Evolutionary conservation across 1,140 invertebrate species (phyloP), one percentile per base, ranked within the genome.

Genomic region (Hylaeus volcanicus): DNA sequence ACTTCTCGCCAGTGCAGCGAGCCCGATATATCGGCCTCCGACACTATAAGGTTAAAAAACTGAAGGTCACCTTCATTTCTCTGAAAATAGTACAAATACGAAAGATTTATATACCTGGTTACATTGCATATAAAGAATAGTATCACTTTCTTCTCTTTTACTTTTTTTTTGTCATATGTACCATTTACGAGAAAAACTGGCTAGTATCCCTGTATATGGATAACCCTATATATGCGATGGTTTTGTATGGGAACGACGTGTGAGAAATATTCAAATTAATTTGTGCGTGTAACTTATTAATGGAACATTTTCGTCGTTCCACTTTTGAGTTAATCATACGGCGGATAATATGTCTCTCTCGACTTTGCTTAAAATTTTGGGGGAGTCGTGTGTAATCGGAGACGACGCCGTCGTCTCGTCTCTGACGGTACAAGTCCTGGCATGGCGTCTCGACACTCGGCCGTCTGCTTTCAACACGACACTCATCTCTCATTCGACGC

Each of bases 381-480:
- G 77, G 86, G 83, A 87, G 74, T 78, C 61, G 73, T 73, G 82
- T 76, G 83, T 91, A 91, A 91, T 88, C 82, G 86, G 87, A 91
- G 88, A 86, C 89, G 91, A 92, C 88, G 88, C 85, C 89, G 91
- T 91, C 88, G 84, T 74, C 82, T 69, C 84, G 88, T 90, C 88
- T 88, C 65, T 83, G 74, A 79, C 79, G 85, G 82, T 81, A 71
- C 82, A 76, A 90, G 79, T 79, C 86, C 56, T 86, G 90, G 89
- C 89, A 84, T 86, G 90, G 89, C 89, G 85, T 88, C 89, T 89
- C 89, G 90, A 90, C 91, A 91, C 86, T 90, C 86, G 88, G 88
- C 88, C 86, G 89, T 90, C 90, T 84, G 85, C 86, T 89, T 88
- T 90, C 88, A 88, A 89, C 90, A 84, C 81, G 83, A 89, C 60